phyloP scores from a whole-genome alignment of 2,797 vertebrate genomes.

The Hapalemur alaotrensis region DNA sequence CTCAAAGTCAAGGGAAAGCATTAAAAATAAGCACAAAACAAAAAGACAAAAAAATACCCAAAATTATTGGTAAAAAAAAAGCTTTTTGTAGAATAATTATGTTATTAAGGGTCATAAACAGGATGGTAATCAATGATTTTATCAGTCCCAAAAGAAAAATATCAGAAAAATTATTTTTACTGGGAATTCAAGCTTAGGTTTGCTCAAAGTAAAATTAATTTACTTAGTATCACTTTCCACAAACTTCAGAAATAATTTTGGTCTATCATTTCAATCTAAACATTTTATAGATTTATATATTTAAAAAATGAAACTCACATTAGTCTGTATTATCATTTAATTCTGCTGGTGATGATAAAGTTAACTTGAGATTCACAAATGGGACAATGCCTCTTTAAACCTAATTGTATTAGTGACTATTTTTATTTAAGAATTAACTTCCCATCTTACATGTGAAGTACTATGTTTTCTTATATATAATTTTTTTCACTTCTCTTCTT shows the following conservation, averaged over 20 bases:
- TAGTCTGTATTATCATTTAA: neutral
- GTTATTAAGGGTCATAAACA: neutral
- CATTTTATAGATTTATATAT: neutral
- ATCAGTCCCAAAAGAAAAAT: neutral
- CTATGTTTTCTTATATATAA: neutral
- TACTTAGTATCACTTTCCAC: neutral
- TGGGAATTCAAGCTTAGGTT: neutral
- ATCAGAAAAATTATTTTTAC: neutral
- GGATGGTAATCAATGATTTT: neutral
- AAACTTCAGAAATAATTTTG: neutral
- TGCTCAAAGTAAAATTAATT: conserved; percentile 11
- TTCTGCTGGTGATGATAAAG: neutral
- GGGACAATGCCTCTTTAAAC: neutral
- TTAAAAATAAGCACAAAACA: neutral
- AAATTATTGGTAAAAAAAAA: neutral
- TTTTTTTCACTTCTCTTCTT: conserved; percentile 12
- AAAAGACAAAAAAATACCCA: neutral
- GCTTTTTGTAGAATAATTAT: neutral
- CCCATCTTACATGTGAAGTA: neutral
- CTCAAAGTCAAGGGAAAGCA: neutral
- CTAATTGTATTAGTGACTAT: neutral
- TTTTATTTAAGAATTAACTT: conserved; percentile 41
- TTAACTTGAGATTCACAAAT: neutral
- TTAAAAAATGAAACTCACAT: neutral
- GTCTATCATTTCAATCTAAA: neutral